Evolutionary conservation across 2,797 vertebrate species (phyloP), one percentile per base, ranked within the genome.

Genomic region (Smutsia temminckii): DNA sequence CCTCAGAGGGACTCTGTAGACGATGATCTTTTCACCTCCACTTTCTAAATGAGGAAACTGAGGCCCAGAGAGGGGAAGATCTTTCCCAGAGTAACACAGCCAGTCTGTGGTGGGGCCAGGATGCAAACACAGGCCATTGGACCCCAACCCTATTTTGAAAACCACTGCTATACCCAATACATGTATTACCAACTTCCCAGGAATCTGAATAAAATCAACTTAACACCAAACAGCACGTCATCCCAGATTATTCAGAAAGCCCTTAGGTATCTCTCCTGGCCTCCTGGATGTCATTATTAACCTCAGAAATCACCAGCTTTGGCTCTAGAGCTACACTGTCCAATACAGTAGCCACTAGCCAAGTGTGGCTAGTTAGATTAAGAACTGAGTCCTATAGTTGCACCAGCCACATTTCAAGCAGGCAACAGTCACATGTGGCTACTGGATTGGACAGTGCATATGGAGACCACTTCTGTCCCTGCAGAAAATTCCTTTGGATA

Each of bases 391-490:
- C 42, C 37, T 18, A 37, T 53, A 4, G 55, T 14, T 10, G 40
- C 59, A 29, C 40, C 0, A 6, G 49, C 46, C 71, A 20, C 17
- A 0, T n/a, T 3, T n/a, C 42, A 51, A 66, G 89, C 25, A 6
- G 64, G 74, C 18, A 5, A 4, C 2, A 4, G 55, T 7, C 29
- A 46, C 40, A 0, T 0, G 27, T 1, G 17, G 77, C 46, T 81
- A 11, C 32, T 0, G 0, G 2, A 2, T 1, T 2, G 9, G 74
- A 59, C 32, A 3, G 29, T 9, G 49, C 27, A 2, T 29, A 27
- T 3, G 8, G 18, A 53, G 25, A 25, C 49, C n/a, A 2, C 1
- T 13, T 18, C 53, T 8, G 12, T 9, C 59, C 25, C 10, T 1
- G 13, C 40, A 25, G 46, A 25, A 25, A 42, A 42, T 12, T 81